Percentiles rank a stretch among this genome's conserved stretches.
Conservation (phyloP, 2,797 vertebrate genomes). For the Schizothorax lantsangensis region DNA sequence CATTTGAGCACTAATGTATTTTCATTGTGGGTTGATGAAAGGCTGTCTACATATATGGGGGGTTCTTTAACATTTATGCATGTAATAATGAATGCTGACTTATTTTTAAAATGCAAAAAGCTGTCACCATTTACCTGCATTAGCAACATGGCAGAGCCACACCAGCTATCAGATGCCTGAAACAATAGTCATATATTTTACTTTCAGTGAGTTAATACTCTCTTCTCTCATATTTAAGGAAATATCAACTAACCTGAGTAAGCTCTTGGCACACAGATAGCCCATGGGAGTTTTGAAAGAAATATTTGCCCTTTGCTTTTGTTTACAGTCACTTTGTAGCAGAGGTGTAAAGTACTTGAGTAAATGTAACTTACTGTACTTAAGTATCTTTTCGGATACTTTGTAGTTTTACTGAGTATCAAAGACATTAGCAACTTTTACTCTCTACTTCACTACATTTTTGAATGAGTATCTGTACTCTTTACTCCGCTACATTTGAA, state of each 20-base stretch:
- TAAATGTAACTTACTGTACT: too few species aligned
- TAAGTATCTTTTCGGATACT: too few species aligned
- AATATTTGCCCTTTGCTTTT: constrained; percentile 15
- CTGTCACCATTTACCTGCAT: neutral
- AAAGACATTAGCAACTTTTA: too few species aligned
- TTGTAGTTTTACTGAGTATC: too few species aligned
- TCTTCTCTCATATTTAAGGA: constrained; percentile 17
- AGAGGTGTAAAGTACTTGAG: too few species aligned
- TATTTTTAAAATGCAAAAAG: neutral
- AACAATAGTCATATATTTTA: neutral
- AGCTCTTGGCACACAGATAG: neutral
- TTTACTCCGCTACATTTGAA: too few species aligned
- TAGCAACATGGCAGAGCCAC: neutral
- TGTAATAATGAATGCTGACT: neutral
- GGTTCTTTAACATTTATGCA: neutral
- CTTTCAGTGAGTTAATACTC: constrained; percentile 39
- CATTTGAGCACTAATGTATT: neutral
- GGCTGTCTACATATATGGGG: neutral
- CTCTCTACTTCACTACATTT: too few species aligned
- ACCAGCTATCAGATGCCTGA: neutral
- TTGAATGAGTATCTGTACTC: too few species aligned
- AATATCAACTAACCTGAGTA: constrained; percentile 5
- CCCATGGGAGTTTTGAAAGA: neutral
- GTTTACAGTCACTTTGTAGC: neutral
- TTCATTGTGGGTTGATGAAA: neutral